Percentiles rank a stretch among this genome's conserved stretches.
phyloP scores from a whole-genome alignment of 2,113 vertebrate genomes.

The Sapayoa aenigma region DNA sequence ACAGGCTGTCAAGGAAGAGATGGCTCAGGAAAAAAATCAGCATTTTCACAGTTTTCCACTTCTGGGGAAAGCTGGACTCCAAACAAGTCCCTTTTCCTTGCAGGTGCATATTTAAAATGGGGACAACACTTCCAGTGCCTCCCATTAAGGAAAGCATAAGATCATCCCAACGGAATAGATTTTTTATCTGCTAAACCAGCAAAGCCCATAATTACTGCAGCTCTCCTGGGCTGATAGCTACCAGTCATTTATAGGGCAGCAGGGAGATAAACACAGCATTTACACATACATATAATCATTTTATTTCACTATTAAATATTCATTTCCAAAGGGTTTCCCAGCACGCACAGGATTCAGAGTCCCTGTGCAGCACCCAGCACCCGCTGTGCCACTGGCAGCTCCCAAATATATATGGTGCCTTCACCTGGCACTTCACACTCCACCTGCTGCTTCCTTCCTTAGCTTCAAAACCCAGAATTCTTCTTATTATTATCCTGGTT shows the following conservation, averaged over 20 bases:
- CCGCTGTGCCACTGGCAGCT: background rate
- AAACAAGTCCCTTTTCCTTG: background rate
- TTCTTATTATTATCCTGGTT: background rate
- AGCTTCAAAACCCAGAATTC: background rate
- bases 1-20: background rate
- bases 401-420: accelerated
- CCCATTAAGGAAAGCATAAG: background rate
- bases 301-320: constrained; percentile 40
- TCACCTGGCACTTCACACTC: background rate
- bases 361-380: background rate
- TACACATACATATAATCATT: background rate
- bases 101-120: background rate
- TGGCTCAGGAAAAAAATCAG: background rate
- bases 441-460: background rate
- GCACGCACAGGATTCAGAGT: background rate
- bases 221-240: constrained; percentile 16
- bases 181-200: background rate
- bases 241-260: background rate
- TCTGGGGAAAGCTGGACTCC: background rate
- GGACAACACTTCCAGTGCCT: background rate
- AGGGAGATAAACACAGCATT: constrained; percentile 30
- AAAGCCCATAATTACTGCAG: background rate
- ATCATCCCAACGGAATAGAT: background rate
- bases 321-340: constrained; percentile 9
- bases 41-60: background rate